A percentile compares a stretch with the other conserved stretches of the same genome.
Conservation (phyloP, 2,888 invertebrate genomes). For the Leucophenga maculata region DNA sequence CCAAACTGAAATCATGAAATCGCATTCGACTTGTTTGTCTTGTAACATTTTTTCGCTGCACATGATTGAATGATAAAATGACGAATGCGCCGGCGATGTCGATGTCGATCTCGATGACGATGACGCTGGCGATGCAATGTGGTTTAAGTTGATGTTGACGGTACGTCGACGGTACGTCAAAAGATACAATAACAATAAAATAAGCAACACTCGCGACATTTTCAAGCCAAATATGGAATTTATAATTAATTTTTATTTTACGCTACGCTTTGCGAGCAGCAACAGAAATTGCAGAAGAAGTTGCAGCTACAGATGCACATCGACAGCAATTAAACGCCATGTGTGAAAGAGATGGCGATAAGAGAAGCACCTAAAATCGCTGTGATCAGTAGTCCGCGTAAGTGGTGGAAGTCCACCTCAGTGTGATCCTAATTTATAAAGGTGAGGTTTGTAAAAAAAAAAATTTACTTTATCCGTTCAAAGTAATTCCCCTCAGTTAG, state of each 20-base stretch:
- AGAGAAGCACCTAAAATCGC: not conserved
- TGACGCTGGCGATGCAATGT: not conserved
- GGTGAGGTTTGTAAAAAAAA: too few species aligned
- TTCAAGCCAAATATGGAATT: constrained; percentile 29
- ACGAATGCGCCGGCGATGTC: not conserved
- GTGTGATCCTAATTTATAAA: too few species aligned
- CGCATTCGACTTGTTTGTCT: not conserved
- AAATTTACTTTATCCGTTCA: too few species aligned
- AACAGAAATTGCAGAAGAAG: not conserved
- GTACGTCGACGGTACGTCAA: not conserved
- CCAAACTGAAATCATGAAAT: too few species aligned
- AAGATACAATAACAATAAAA: constrained; percentile 21
- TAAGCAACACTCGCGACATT: constrained; percentile 16
- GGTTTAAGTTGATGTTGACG: constrained; percentile 1
- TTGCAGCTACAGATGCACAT: not conserved
- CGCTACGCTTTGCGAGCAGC: constrained; percentile 3
- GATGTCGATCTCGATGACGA: constrained; percentile 33
- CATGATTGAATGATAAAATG: too few species aligned
- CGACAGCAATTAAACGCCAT: not conserved
- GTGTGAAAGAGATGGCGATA: constrained; percentile 2
- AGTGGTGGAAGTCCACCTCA: too few species aligned
- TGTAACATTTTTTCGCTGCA: not conserved
- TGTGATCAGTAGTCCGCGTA: too few species aligned
- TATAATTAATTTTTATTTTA: constrained; percentile 35
- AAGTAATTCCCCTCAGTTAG: too few species aligned